Evolutionary conservation across 2,888 invertebrate species (phyloP).

Genomic region (Lasioglossum leucozonium): DNA sequence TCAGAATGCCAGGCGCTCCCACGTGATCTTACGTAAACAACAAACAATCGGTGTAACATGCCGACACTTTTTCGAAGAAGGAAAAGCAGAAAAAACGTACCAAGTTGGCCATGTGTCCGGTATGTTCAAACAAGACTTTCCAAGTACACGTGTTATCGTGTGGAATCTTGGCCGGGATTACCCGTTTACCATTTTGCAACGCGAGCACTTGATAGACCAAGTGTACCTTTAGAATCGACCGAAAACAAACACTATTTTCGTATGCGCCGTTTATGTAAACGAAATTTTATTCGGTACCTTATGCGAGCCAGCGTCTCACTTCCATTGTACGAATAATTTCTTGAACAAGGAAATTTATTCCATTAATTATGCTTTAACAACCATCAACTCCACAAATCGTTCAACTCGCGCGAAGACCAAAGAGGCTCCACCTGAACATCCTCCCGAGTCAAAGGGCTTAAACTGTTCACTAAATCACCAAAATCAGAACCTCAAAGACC

Average conservation of each 20-base stretch:
- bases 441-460: not conserved
- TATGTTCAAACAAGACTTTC: not conserved
- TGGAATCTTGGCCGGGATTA: not conserved
- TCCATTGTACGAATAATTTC: too few relatives aligned
- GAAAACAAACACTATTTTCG: too few relatives aligned
- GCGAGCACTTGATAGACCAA: not conserved
- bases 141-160: not conserved
- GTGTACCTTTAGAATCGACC: not conserved
- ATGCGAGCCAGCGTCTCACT: too few relatives aligned
- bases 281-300: too few relatives aligned
- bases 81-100: not conserved
- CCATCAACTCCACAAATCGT: too few relatives aligned
- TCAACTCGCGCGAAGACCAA: too few relatives aligned
- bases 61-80: slow-evolving; percentile 4
- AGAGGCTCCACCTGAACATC: not conserved
- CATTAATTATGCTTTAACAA: too few relatives aligned
- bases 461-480: not conserved
- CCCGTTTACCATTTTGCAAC: not conserved
- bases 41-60: slow-evolving; percentile 51
- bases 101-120: not conserved
- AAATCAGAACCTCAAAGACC: not conserved
- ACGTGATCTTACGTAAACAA: slow-evolving; percentile 63
- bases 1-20: slow-evolving; percentile 65
- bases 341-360: too few relatives aligned
- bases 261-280: too few relatives aligned